Percentiles rank a stretch among this genome's conserved stretches.
Conservation (phyloP, 2,113 vertebrate genomes). For the Bos indicus region DNA sequence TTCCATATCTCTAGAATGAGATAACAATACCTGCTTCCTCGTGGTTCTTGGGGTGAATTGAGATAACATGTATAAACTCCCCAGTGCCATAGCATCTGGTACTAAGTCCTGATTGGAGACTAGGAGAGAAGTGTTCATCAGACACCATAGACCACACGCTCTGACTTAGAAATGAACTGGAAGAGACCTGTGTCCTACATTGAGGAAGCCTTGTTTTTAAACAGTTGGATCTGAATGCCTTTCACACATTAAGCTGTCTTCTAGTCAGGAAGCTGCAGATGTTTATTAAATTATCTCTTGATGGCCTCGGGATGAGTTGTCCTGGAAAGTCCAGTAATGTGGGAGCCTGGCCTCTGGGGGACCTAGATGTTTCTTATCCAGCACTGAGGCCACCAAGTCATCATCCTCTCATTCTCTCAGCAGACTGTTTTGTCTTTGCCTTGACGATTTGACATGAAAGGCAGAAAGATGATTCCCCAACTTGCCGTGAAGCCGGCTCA, state of each 20-base stretch:
- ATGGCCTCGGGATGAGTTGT: conserved; percentile 41
- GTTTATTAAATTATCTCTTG: conserved; percentile 68
- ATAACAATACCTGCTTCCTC: background rate
- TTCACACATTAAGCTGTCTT: conserved; percentile 64
- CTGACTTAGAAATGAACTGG: conserved; percentile 13
- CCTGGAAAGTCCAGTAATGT: conserved; percentile 49
- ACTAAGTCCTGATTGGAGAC: background rate
- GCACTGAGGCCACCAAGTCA: conserved; percentile 42
- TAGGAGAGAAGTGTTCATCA: background rate
- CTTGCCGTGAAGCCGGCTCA: conserved; percentile 5
- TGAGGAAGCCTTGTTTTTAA: conserved; percentile 36
- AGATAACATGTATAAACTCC: background rate
- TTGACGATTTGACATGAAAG: conserved; percentile 60
- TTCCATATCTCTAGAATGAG: background rate
- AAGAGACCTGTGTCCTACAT: background rate
- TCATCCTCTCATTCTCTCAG: conserved; percentile 41
- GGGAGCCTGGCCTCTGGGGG: conserved; percentile 60
- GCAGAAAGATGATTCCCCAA: conserved; percentile 5
- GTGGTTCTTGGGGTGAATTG: background rate
- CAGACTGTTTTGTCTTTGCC: conserved; percentile 59
- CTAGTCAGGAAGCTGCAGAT: conserved; percentile 55
- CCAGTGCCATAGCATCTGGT: background rate
- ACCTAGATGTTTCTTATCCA: conserved; percentile 39
- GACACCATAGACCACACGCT: background rate
- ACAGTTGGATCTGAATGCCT: conserved; percentile 32